Conservation (phyloP, 1,140 invertebrate genomes). For the Ptiloglossa arizonensis region DNA sequence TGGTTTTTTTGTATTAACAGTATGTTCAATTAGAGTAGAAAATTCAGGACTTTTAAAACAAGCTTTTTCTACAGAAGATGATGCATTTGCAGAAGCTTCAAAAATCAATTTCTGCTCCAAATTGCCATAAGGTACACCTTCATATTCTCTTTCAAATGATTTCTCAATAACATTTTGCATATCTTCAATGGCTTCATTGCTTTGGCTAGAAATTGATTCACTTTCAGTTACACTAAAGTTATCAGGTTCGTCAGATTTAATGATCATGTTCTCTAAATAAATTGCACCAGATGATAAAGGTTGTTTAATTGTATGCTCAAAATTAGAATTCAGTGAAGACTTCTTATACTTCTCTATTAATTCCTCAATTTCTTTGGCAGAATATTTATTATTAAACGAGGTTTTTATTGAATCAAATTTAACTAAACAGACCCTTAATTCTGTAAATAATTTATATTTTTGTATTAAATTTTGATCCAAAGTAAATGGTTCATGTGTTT, state of each 20-base stretch:
- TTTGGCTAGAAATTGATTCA: no score
- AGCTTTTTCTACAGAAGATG: not conserved
- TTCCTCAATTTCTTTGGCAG: constrained; percentile 47
- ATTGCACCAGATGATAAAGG: no score
- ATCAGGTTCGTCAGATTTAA: not conserved
- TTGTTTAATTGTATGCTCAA: no score
- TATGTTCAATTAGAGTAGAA: not conserved
- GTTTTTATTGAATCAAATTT: constrained; percentile 47
- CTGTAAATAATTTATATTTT: constrained; percentile 29
- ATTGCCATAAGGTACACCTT: not conserved
- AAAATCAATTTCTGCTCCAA: not conserved
- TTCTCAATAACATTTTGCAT: not conserved
- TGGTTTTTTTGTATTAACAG: no score
- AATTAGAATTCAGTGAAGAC: constrained; percentile 26
- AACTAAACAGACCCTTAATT: constrained; percentile 48
- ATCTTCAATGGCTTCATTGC: not conserved
- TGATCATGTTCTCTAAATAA: no score
- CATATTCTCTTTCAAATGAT: no score
- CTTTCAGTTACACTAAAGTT: not conserved
- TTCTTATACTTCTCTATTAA: constrained; percentile 49
- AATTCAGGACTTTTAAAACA: not conserved
- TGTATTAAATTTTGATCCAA: not conserved
- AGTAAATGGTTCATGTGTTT: not conserved
- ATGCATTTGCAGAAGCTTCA: not conserved
- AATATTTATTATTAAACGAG: constrained; percentile 46